A percentile compares a stretch with the other conserved stretches of the same genome.
These are phyloP conservation scores for Lagopus muta DNA, from an alignment of 2,113 vertebrate species.

Conservation along the genomic window DNA sequence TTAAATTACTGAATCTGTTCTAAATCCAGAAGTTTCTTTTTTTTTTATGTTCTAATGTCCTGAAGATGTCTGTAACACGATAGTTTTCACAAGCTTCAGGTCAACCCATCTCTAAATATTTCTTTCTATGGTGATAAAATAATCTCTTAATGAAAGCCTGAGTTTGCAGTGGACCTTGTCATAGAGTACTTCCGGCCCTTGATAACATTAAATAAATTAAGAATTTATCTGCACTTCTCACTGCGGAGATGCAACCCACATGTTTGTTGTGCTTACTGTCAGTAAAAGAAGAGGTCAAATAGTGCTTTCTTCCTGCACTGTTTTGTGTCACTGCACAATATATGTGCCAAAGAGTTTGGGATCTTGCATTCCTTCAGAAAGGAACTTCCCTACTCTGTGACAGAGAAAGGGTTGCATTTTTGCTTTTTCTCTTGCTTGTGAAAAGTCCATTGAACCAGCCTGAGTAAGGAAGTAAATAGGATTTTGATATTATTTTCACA, in stretches of 20 bases:
- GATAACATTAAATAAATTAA: slow-evolving; percentile 40
- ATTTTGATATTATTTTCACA: not conserved
- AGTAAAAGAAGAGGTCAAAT: slow-evolving; percentile 36
- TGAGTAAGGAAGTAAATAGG: not conserved
- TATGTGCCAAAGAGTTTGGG: slow-evolving; percentile 19
- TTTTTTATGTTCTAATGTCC: not conserved
- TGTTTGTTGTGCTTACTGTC: slow-evolving; percentile 61
- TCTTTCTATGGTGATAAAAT: slow-evolving; percentile 28
- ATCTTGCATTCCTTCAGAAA: slow-evolving; percentile 6
- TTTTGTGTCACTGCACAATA: slow-evolving; percentile 40
- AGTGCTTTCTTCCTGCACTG: slow-evolving; percentile 51
- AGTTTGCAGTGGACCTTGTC: not conserved
- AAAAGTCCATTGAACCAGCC: not conserved
- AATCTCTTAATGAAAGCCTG: not conserved
- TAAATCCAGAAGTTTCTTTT: not conserved
- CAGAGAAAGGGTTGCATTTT: not conserved
- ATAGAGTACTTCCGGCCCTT: not conserved
- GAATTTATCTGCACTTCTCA: slow-evolving; percentile 3
- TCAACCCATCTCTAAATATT: not conserved
- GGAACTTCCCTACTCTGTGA: not conserved
- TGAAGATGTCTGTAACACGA: not conserved
- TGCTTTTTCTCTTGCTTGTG: not conserved
- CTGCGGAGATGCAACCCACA: slow-evolving; percentile 27
- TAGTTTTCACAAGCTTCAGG: not conserved
- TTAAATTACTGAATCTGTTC: not conserved